Conservation (phyloP, 1,140 invertebrate genomes). For the Pararge aegeria region DNA sequence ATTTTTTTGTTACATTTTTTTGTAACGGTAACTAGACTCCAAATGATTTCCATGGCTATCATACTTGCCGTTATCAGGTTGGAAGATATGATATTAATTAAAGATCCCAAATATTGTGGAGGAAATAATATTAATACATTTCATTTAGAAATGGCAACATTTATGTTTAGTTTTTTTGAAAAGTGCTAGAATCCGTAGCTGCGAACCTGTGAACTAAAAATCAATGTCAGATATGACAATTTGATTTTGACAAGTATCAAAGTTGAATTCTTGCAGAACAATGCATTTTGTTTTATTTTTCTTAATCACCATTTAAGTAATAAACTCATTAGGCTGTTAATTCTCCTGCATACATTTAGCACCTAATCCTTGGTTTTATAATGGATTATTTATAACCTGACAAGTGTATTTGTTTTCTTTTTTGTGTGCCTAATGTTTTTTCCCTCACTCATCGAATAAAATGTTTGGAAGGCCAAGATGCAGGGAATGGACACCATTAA, state of each 20-base stretch:
- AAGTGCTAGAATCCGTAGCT: not conserved
- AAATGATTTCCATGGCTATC: no score
- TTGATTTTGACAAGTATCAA: constrained; percentile 20
- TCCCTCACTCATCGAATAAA: constrained; percentile 23
- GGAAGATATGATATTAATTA: no score
- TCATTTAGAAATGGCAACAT: no score
- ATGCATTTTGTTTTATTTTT: constrained; percentile 61
- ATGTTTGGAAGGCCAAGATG: constrained; percentile 83
- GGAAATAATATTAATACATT: no score
- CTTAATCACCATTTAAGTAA: not conserved
- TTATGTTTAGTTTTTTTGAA: no score
- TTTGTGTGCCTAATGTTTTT: not conserved
- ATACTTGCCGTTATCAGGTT: no score
- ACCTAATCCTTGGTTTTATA: not conserved
- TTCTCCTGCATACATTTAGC: not conserved
- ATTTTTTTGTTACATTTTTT: no score
- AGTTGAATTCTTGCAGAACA: constrained; percentile 52
- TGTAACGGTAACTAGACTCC: no score
- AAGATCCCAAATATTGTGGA: no score
- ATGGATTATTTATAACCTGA: constrained; percentile 2
- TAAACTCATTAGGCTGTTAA: not conserved
- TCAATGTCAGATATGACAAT: not conserved
- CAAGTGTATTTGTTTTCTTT: not conserved
- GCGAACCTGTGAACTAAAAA: not conserved
- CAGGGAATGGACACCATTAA: constrained; percentile 83